Conservation (phyloP, 2,888 invertebrate genomes). For the Aphelenchoides bicaudatus region DNA sequence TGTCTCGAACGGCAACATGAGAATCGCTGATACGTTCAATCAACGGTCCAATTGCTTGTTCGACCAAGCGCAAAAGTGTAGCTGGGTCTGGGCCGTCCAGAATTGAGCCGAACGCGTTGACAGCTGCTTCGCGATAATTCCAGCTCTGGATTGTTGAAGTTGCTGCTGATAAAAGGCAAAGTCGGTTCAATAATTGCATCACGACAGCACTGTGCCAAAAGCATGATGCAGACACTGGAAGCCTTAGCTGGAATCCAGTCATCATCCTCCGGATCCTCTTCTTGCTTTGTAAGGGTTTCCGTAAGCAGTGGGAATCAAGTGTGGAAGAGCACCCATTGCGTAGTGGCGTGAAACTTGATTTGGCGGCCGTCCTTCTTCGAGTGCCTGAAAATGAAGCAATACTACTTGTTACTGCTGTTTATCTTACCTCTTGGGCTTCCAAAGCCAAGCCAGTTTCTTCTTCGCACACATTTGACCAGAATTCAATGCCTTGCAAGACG, state of each 20-base stretch:
- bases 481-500: conserved; percentile 78
- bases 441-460: conserved; percentile 93
- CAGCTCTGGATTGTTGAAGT: conserved; percentile 76
- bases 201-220: conserved; percentile 92
- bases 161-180: conserved; percentile 88
- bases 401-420: no score
- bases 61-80: conserved; percentile 85
- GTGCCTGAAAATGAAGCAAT: conserved; percentile 67
- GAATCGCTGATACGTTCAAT: conserved; percentile 89
- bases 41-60: conserved; percentile 91
- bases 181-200: conserved; percentile 88
- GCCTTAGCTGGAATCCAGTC: conserved; percentile 99
- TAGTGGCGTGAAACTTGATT: conserved; percentile 87
- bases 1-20: conserved; percentile 85
- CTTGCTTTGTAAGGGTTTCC: conserved; percentile 86
- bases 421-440: conserved; percentile 76
- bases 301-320: conserved; percentile 85
- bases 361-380: conserved; percentile 88
- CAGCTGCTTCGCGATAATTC: conserved; percentile 80
- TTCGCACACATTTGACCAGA: conserved; percentile 99
- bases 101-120: conserved; percentile 94
- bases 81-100: conserved; percentile 82
- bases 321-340: conserved; percentile 94
- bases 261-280: conserved; percentile 91
- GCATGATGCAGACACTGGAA: conserved; percentile 95